These are phyloP conservation scores for Biston betularia DNA, from an alignment of 2,888 invertebrate species.

Conservation along the genomic window DNA sequence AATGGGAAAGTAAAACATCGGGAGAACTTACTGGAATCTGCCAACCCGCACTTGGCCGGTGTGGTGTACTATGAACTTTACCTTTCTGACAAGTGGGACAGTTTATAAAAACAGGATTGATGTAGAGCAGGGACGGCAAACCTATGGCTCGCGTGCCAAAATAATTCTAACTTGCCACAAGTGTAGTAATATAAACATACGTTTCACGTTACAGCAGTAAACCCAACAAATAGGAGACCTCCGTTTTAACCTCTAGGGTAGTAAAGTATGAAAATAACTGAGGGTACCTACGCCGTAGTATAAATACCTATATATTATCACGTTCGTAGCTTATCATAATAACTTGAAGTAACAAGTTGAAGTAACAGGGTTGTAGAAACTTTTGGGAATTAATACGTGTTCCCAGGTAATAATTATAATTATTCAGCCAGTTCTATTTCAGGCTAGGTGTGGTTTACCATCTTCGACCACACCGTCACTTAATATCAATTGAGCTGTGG, in stretches of 20 bases:
- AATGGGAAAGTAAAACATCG: too few species aligned
- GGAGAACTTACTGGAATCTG: too few species aligned
- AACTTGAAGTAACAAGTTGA: conserved; percentile 4
- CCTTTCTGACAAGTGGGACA: too few species aligned
- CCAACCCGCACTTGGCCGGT: too few species aligned
- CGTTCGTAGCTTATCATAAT: conserved; percentile 20
- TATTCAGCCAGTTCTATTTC: too few species aligned
- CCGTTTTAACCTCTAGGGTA: conserved; percentile 10
- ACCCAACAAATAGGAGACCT: conserved; percentile 17
- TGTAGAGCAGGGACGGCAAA: too few species aligned
- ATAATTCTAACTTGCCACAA: conserved; percentile 5
- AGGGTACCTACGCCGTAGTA: conserved; percentile 8
- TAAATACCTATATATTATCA: conserved; percentile 26
- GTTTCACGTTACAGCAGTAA: conserved; percentile 5
- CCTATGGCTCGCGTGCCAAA: too few species aligned
- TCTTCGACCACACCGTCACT: too few species aligned
- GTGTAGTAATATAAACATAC: neutral
- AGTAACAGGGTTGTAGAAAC: conserved; percentile 1
- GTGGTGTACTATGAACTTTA: too few species aligned
- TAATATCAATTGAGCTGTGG: too few species aligned
- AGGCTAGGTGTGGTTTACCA: too few species aligned
- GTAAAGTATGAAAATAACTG: conserved; percentile 19
- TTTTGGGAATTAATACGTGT: conserved; percentile 7
- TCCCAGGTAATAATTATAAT: neutral
- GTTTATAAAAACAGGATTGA: too few species aligned